Base-by-base conservation (phyloP, 2,888 invertebrate species). In the Archips crataeganus region DNA sequence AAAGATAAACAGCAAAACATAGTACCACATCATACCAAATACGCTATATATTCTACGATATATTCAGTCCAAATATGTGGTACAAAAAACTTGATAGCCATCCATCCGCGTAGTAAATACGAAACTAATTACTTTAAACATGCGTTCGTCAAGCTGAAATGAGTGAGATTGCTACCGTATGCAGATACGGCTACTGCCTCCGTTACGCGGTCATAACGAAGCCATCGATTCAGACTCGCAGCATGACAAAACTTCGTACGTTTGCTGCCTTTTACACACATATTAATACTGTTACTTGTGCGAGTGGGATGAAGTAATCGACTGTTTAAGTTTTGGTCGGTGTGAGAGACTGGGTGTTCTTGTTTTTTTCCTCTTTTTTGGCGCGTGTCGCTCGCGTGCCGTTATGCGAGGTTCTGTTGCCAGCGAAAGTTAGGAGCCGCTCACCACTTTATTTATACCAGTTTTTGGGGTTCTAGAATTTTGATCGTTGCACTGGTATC, bases 191-290 rank as follows among this genome's bases (percentile, higher is more conserved):
- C 93, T 93, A 92, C 93, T 85, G 92, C 84, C 83, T 90, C 93
- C 93, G 93, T 93, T 94, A 93, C 93, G 93, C 93, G 92, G 89
- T 87, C 89, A 91, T 88, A 90, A 88, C 88, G 85, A 88, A 90
- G 84, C 71, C 34, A 61, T 82, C 71, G 57, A 63, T 71, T 68
- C 67, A 36, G 8, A 73, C 8, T 59, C 13, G 45, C 70, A 23
- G 65, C 45, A 36, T 70, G 61, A 6, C 65, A 42, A 74, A 54
- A 49, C 54, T 42, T 36, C 36, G 42, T 36, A 34, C 10, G 61
- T 23, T 42, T 11, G 42, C 65, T 60, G 45, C 70, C 74, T 60
- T 70, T 65, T 47, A 36, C 70, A 42, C 15, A 45, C 23, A 42
- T 23, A 34, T 42, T 64, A 13, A 32, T 32, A 57, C 57, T 32